These are phyloP conservation scores for Paraplagusia blochii DNA, from an alignment of 2,113 vertebrate genomes.

Conservation along the genomic window DNA sequence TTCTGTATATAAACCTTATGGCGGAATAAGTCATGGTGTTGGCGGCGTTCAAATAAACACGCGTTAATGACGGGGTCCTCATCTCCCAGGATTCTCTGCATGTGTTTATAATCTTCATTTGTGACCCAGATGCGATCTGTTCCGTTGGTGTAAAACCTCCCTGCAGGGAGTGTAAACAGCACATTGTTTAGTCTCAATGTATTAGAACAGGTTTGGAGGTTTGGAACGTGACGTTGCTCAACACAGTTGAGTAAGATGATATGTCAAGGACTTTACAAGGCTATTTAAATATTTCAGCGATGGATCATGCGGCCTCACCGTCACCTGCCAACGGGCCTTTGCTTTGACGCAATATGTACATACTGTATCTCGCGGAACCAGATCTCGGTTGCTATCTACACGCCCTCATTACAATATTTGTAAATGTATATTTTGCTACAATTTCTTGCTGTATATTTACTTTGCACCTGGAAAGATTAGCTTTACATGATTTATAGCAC, in stretches of 20 bases:
- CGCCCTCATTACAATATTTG: too few relatives aligned
- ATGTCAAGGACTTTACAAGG: not conserved
- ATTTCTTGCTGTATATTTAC: too few relatives aligned
- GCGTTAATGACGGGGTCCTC: constrained; percentile 9
- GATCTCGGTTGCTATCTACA: too few relatives aligned
- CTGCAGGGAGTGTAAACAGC: not conserved
- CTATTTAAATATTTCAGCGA: not conserved
- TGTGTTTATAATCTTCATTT: constrained; percentile 1
- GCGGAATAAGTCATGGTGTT: constrained; percentile 26
- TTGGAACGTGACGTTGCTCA: not conserved
- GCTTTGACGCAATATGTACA: too few relatives aligned
- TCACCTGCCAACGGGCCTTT: too few relatives aligned
- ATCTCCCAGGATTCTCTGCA: constrained; percentile 1
- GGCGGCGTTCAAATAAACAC: constrained; percentile 50
- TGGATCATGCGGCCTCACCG: not conserved
- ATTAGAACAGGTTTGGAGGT: not conserved
- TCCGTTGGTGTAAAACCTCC: constrained; percentile 4
- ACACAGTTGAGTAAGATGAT: not conserved
- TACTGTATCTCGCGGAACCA: too few relatives aligned
- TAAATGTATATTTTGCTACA: too few relatives aligned
- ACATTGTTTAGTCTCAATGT: not conserved
- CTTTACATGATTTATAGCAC: too few relatives aligned
- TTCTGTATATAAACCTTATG: constrained; percentile 22
- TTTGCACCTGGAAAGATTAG: too few relatives aligned
- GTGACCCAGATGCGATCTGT: constrained; percentile 12